These are phyloP conservation scores for Conopomorpha cramerella DNA, from an alignment of 1,140 invertebrate genomes.

Conservation along the genomic window DNA sequence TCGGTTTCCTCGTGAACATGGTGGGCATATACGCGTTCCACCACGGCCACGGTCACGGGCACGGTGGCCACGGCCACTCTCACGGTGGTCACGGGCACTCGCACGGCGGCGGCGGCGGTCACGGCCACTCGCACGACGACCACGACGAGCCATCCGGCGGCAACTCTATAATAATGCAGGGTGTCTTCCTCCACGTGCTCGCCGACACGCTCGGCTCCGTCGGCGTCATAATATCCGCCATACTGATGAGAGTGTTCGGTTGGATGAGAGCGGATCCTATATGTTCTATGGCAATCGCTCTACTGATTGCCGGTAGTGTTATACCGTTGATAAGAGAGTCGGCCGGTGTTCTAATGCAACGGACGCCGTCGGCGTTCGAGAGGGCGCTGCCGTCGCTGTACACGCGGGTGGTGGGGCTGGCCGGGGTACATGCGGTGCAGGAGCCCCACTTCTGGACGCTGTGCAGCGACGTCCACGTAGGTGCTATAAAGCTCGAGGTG, in stretches of 20 bases:
- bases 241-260: slow-evolving; percentile 89
- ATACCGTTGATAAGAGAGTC: slow-evolving; percentile 83
- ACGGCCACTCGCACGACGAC: slow-evolving; percentile 63
- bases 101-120: slow-evolving; percentile 51
- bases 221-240: slow-evolving; percentile 88
- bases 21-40: slow-evolving; percentile 96
- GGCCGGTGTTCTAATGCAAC: slow-evolving; percentile 88
- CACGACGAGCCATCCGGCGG: slow-evolving; percentile 62
- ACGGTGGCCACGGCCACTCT: slow-evolving; percentile 64
- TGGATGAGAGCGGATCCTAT: slow-evolving; percentile 97
- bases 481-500: slow-evolving; percentile 92
- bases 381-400: slow-evolving; percentile 85
- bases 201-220: slow-evolving; percentile 90
- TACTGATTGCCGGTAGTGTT: slow-evolving; percentile 84
- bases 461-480: slow-evolving; percentile 90
- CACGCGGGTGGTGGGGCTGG: slow-evolving; percentile 86
- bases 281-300: slow-evolving; percentile 91
- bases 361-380: slow-evolving; percentile 84
- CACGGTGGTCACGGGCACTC: slow-evolving; percentile 62
- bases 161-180: slow-evolving; percentile 83
- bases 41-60: slow-evolving; percentile 80
- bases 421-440: slow-evolving; percentile 90
- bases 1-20: slow-evolving; percentile 93
- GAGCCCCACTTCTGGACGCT: slow-evolving; percentile 98
- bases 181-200: slow-evolving; percentile 90